Base-by-base conservation (phyloP, 2,888 invertebrate genomes). In the Rhagophthalmus giganteus region DNA sequence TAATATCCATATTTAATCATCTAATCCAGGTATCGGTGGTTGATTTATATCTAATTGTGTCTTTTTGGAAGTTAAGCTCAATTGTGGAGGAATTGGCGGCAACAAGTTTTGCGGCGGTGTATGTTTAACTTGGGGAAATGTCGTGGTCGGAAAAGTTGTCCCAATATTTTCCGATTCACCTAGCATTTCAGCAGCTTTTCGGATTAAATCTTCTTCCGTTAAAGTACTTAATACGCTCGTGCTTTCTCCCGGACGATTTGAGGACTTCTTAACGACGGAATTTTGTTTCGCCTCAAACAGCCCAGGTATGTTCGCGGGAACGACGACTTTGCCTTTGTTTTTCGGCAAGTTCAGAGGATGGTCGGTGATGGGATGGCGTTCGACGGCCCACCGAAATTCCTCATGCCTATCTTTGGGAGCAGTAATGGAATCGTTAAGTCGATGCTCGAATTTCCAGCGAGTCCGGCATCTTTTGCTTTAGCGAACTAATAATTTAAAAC, bases 101-200 rank as follows among this genome's bases (percentile, higher is more conserved):
- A 7, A 66, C 62, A 44, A 75, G 73, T 20, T 75, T 74, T 2
- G 76, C 69, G 10, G 76, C 66, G 25, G 73, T 68, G 63, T 78
- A 75, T 44, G 54, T 42, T 44, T 37, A 26, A 57, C 20, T n/a
- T n/a, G n/a, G n/a, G n/a, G n/a, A n/a, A n/a, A n/a, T n/a, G n/a
- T n/a, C n/a, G n/a, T n/a, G n/a, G n/a, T n/a, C n/a, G n/a, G n/a
- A n/a, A n/a, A n/a, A n/a, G n/a, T n/a, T 6, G 54, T 47, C 2
- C 46, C 54, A 47, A 20, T 5, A 20, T 20, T 7, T 7, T 66
- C 71, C n/a, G 71, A 68, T 25, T 78, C 77, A 0, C 77, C 78
- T 39, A 80, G 65, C 75, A 81, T 80, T 65, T 81, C 81, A 14
- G 78, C 79, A 0, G 81, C 81, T 66, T 81, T 81, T 52, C 77